Evolutionary conservation across 2,113 vertebrate species (phyloP).

Genomic region (Sylvia atricapilla): DNA sequence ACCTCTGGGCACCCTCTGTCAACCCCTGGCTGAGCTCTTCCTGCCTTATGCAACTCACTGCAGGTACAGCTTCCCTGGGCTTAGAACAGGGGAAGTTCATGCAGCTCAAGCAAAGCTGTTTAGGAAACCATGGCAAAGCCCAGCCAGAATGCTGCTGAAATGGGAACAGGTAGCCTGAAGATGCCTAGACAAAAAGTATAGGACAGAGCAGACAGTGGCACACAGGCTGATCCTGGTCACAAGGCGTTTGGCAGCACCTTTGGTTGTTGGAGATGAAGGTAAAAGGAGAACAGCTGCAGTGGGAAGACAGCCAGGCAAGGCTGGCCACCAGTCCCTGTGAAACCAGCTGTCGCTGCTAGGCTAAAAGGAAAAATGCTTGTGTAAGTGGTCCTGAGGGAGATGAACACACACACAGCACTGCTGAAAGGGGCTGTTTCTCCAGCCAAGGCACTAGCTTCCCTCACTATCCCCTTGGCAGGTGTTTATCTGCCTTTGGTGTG

Average conservation of each 20-base stretch:
- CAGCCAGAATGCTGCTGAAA: background rate
- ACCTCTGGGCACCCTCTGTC: background rate
- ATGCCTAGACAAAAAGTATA: background rate
- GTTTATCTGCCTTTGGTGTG: background rate
- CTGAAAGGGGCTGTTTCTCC: background rate
- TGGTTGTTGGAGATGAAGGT: background rate
- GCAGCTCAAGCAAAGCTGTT: background rate
- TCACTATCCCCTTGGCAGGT: background rate
- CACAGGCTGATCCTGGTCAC: background rate
- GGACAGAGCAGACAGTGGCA: background rate
- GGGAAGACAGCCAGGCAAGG: background rate
- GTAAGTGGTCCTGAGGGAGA: conserved; percentile 10
- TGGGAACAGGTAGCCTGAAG: background rate
- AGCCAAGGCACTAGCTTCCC: background rate
- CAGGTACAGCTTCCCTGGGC: background rate
- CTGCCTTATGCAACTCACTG: background rate
- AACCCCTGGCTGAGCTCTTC: background rate
- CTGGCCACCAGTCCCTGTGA: background rate
- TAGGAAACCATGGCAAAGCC: background rate
- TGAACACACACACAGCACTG: background rate
- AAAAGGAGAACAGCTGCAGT: background rate
- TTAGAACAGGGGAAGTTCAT: background rate
- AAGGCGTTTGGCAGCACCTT: background rate
- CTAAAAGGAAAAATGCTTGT: background rate
- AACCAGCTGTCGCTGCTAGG: background rate